A percentile compares a stretch with the other conserved stretches of the same genome.
Evolutionary conservation across 2,888 invertebrate species (phyloP).

Genomic region (Sphinx pinastri): DNA sequence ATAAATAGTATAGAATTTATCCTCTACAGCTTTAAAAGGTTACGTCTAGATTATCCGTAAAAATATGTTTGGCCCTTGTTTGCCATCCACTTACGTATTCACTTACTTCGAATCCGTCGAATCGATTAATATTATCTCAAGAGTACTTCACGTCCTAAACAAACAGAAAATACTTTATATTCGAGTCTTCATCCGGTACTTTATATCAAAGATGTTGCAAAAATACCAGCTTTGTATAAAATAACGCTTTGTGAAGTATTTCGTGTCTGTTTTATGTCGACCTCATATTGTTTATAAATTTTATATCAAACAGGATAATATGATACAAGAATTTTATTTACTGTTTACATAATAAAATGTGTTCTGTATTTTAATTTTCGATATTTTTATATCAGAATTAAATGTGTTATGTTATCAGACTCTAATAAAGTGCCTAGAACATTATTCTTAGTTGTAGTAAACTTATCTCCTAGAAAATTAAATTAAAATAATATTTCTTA

Average conservation of each 20-base stretch:
- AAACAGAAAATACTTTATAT: neutral
- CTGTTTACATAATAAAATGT: no score
- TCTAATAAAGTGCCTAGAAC: no score
- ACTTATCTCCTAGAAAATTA: no score
- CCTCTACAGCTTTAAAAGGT: no score
- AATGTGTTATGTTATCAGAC: no score
- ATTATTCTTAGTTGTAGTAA: no score
- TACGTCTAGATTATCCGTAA: no score
- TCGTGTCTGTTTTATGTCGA: neutral
- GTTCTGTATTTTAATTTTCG: no score
- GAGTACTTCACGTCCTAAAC: constrained; percentile 4
- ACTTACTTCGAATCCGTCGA: neutral
- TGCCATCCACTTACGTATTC: neutral
- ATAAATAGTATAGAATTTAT: no score
- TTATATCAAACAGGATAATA: neutral
- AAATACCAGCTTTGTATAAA: neutral
- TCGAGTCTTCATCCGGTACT: neutral
- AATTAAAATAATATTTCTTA: no score
- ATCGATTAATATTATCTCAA: neutral
- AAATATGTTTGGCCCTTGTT: neutral
- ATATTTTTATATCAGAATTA: no score
- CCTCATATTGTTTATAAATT: neutral
- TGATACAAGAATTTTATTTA: neutral
- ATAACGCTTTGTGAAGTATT: neutral
- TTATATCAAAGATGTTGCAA: neutral